Conservation (phyloP, 2,888 invertebrate genomes). For the Chouioia cunea region DNA sequence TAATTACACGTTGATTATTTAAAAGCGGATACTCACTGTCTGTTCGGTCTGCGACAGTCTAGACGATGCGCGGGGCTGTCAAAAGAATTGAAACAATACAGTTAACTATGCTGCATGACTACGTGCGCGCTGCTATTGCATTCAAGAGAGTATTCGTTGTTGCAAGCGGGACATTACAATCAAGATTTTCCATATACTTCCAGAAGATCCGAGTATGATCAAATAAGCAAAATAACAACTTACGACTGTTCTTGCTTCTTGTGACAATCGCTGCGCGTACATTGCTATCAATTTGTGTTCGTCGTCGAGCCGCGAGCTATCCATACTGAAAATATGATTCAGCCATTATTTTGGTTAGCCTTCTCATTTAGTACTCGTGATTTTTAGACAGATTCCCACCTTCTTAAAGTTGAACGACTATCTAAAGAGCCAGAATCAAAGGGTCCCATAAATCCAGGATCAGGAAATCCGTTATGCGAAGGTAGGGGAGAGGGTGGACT, state of each 20-base stretch:
- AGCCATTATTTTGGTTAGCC: no score
- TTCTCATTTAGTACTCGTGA: background rate
- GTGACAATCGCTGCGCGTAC: constrained; percentile 95
- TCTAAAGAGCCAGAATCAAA: constrained; percentile 85
- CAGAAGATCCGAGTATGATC: no score
- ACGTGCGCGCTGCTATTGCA: constrained; percentile 38
- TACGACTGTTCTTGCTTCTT: constrained; percentile 84
- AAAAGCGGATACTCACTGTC: constrained; percentile 59
- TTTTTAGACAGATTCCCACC: constrained; percentile 59
- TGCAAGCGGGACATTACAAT: no score
- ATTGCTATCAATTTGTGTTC: constrained; percentile 96
- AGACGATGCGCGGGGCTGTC: constrained; percentile 63
- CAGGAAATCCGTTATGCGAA: constrained; percentile 93
- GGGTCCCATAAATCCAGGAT: constrained; percentile 74
- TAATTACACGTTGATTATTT: background rate
- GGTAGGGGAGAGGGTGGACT: constrained; percentile 94
- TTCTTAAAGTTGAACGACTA: constrained; percentile 75
- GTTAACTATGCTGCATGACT: constrained; percentile 29
- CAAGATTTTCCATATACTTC: no score
- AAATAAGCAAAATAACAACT: no score
- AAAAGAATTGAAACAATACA: constrained; percentile 17
- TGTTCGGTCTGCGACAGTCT: constrained; percentile 65
- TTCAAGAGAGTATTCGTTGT: no score
- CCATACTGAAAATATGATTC: constrained; percentile 58
- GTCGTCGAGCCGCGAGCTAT: constrained; percentile 77